Evolutionary conservation across 2,113 vertebrate species (phyloP), one percentile per base, ranked within the genome.

Genomic region (Pelobates fuscus): DNA sequence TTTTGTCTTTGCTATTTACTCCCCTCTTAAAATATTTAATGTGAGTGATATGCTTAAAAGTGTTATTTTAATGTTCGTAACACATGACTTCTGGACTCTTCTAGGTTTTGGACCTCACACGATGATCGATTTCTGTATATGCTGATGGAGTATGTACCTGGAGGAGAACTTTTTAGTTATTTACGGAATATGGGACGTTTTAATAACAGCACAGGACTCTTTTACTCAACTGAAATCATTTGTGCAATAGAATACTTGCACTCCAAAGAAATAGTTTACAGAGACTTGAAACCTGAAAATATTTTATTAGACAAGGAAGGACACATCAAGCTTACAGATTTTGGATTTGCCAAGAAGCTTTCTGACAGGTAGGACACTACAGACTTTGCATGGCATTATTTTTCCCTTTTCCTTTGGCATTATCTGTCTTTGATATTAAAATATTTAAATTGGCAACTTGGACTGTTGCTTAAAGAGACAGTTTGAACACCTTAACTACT

Each of bases 251-350:
- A 97, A 84, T 98, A 97, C 83, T 91, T 98, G 64, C 96, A 98
- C 90, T 87, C 92, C 84, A 91, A 89, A 86, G 92, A 93, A 68
- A 94, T 98, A 6, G 95, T 96, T 70, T 98, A 98, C 89, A 89
- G 96, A 59, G 96, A 98, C 88, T 90, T 98, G 79, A 98, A 98
- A 84, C 96, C 96, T 0, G 96, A 98, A 89, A 98, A 98, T 87
- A 95, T 98, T 79, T 89, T 98, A 80, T 86, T 98, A 85, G 96
- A 98, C 83, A 86, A 90, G 12, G 94, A 97, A 67, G 96, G 96
- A 6, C 96, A 98, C 86, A 94, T 98, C 85, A 95, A 95, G 65
- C 94, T 98, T 60, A 97, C 96, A 0, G 96, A 98, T 86, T 98
- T 98, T 17, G 95, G 96, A 83, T 98, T 98, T 43, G 95, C 96